A percentile compares a stretch with the other conserved stretches of the same genome.
These are phyloP conservation scores for Bujurquina vittata DNA, from an alignment of 2,113 vertebrate species.

Conservation along the genomic window DNA sequence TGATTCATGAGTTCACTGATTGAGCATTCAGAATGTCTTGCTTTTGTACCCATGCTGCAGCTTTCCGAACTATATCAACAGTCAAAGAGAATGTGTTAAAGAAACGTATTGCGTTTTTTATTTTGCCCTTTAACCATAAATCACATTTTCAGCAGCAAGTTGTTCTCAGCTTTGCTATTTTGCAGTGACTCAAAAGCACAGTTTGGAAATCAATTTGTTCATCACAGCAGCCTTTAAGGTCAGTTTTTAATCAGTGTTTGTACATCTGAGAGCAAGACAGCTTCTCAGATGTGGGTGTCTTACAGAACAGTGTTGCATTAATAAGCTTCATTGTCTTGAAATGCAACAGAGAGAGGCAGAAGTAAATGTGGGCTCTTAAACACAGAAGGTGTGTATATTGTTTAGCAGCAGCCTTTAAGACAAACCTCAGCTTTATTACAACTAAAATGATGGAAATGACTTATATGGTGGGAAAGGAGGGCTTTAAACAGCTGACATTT, in stretches of 20 bases:
- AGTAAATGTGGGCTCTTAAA: not conserved
- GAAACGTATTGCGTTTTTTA: not conserved
- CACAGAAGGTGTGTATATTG: not conserved
- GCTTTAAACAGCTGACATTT: not conserved
- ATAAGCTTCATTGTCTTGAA: not conserved
- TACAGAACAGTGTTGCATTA: not conserved
- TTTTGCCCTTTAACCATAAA: not conserved
- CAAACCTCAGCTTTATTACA: no score
- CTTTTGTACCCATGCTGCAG: not conserved
- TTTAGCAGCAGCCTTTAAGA: not conserved
- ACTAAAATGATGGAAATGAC: no score
- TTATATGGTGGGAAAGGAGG: no score
- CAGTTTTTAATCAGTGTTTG: not conserved
- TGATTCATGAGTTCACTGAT: constrained; percentile 19
- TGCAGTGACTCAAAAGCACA: not conserved
- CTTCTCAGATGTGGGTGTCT: not conserved
- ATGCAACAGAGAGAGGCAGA: not conserved
- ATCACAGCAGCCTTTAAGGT: not conserved
- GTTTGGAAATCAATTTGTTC: not conserved
- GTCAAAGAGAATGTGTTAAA: not conserved
- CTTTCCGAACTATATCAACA: not conserved
- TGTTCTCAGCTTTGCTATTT: not conserved
- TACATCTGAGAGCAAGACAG: not conserved
- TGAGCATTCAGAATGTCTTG: not conserved
- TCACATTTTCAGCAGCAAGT: not conserved